phyloP scores from a whole-genome alignment of 2,888 invertebrate species.

The Cotesia congregata region DNA sequence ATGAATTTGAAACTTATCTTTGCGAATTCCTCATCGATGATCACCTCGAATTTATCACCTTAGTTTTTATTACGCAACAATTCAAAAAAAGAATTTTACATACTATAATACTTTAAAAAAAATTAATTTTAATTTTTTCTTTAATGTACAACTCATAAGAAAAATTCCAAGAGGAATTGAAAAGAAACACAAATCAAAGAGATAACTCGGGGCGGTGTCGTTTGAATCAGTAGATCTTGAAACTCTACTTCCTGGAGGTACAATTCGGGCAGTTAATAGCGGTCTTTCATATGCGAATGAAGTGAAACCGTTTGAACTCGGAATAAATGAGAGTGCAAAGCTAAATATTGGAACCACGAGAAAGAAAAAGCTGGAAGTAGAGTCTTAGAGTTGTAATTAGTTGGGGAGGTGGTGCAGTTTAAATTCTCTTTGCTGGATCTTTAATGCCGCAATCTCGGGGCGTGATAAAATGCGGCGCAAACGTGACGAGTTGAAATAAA shows the following conservation, averaged over 20 bases:
- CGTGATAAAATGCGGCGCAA: slow-evolving; percentile 68
- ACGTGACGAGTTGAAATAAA: slow-evolving; percentile 57
- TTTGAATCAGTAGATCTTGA: slow-evolving; percentile 30
- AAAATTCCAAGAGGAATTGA: neutral
- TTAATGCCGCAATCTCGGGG: slow-evolving; percentile 70
- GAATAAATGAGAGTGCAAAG: neutral
- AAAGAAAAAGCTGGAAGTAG: slow-evolving; percentile 14
- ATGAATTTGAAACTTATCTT: neutral
- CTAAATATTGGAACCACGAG: too few species aligned
- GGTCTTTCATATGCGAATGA: slow-evolving; percentile 44
- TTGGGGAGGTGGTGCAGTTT: slow-evolving; percentile 35
- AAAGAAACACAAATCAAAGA: slow-evolving; percentile 30
- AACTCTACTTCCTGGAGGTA: slow-evolving; percentile 6
- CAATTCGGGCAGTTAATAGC: slow-evolving; percentile 38
- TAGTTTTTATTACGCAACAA: too few species aligned
- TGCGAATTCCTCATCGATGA: too few species aligned
- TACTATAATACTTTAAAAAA: too few species aligned
- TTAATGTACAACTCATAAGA: too few species aligned
- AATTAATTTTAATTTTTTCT: too few species aligned
- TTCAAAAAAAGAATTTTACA: too few species aligned
- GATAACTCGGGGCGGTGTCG: slow-evolving; percentile 26
- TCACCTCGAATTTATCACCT: too few species aligned
- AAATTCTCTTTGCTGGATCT: slow-evolving; percentile 69
- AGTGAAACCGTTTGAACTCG: slow-evolving; percentile 6
- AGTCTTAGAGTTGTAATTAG: slow-evolving; percentile 1